Conservation (phyloP, 2,113 vertebrate species). For the Percina caprodes region DNA sequence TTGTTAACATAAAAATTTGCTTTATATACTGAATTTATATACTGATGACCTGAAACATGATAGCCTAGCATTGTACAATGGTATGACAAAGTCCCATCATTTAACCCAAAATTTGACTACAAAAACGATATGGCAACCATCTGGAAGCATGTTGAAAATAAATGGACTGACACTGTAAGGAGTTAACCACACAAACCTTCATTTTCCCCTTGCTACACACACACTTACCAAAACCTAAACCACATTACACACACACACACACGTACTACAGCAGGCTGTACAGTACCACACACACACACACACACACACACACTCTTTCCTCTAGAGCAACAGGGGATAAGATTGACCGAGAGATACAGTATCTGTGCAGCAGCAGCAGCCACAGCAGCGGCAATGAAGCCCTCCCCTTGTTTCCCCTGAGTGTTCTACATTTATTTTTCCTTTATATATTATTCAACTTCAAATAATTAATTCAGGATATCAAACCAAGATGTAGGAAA, state of each 20-base stretch:
- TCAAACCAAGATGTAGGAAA: slow-evolving; percentile 90
- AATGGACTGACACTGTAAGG: neutral
- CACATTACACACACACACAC: slow-evolving; percentile 14
- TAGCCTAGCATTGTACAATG: neutral
- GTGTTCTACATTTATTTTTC: slow-evolving; percentile 85
- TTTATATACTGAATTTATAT: neutral
- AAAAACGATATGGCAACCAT: neutral
- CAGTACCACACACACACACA: slow-evolving; percentile 2
- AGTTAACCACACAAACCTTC: slow-evolving; percentile 11
- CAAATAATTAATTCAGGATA: slow-evolving; percentile 89
- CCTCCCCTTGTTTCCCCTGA: slow-evolving; percentile 74
- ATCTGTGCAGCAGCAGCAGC: slow-evolving; percentile 49
- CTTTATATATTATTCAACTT: slow-evolving; percentile 88
- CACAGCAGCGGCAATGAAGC: slow-evolving; percentile 56
- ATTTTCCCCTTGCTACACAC: slow-evolving; percentile 15
- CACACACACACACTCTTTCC: slow-evolving; percentile 18
- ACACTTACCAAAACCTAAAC: neutral
- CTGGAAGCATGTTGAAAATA: neutral
- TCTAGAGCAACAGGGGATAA: slow-evolving; percentile 58
- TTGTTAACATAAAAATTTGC: neutral
- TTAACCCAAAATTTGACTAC: neutral
- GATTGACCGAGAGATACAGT: slow-evolving; percentile 69
- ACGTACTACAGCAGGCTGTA: slow-evolving; percentile 38
- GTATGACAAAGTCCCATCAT: neutral
- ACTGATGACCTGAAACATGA: neutral